These are phyloP conservation scores for Heliconius melpomene DNA, from an alignment of 1,140 invertebrate species.

Conservation along the genomic window DNA sequence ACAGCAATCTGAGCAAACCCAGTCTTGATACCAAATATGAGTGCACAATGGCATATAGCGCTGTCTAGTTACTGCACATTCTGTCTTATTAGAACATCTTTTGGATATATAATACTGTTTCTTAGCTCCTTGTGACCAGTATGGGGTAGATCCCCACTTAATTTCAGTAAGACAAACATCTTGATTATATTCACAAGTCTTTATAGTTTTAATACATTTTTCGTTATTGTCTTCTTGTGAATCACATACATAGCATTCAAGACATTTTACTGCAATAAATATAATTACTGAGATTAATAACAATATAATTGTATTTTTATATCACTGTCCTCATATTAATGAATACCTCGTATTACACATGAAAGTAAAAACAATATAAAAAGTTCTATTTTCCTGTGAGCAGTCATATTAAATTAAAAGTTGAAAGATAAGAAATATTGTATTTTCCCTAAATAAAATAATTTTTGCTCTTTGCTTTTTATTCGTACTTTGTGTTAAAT, in stretches of 20 bases:
- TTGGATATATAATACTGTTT: slow-evolving; percentile 98
- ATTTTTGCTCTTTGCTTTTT: neutral
- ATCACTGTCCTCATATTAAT: neutral
- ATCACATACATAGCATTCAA: slow-evolving; percentile 88
- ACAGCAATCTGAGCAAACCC: slow-evolving; percentile 98
- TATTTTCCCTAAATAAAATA: neutral
- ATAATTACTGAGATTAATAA: slow-evolving; percentile 7
- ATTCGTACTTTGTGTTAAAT: neutral
- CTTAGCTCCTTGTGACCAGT: slow-evolving; percentile 95
- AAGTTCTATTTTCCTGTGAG: neutral
- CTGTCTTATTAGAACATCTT: slow-evolving; percentile 90
- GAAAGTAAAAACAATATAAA: neutral
- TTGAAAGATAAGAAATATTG: neutral
- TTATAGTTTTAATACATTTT: slow-evolving; percentile 96
- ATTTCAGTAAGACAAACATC: slow-evolving; percentile 95
- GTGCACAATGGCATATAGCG: slow-evolving; percentile 91
- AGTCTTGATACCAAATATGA: slow-evolving; percentile 98
- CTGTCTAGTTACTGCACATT: slow-evolving; percentile 87
- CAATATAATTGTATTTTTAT: neutral
- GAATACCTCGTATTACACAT: neutral
- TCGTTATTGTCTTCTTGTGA: slow-evolving; percentile 95
- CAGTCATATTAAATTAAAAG: neutral
- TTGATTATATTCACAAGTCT: slow-evolving; percentile 92
- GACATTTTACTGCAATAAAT: slow-evolving; percentile 81
- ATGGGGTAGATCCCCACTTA: slow-evolving; percentile 95